Percentiles rank a stretch among this genome's conserved stretches.
Evolutionary conservation across 2,797 vertebrate genomes (phyloP).

Genomic region (Ispidina picta): DNA sequence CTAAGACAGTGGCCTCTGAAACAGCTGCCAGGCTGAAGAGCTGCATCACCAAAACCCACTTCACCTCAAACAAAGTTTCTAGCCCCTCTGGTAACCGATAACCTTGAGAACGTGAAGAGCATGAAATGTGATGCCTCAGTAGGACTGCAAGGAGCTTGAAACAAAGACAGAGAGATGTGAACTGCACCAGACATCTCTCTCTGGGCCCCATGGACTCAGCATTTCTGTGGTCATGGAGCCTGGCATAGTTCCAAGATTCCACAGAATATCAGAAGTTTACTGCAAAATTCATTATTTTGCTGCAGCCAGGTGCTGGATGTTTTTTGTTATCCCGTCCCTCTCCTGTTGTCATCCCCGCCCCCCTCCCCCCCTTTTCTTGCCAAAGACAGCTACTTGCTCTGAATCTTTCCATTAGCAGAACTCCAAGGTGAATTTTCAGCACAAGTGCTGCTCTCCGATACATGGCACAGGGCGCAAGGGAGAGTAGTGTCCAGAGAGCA

Average conservation of each 20-base stretch:
- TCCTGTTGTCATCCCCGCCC: no score
- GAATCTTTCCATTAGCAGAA: background rate
- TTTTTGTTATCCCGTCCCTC: background rate
- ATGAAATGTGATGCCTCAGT: slow-evolving; percentile 46
- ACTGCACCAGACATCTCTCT: slow-evolving; percentile 63
- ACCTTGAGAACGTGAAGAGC: slow-evolving; percentile 61
- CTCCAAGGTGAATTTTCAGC: background rate
- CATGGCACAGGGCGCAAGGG: background rate
- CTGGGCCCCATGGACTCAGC: slow-evolving; percentile 69
- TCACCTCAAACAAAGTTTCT: slow-evolving; percentile 8
- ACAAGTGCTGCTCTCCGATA: fast-evolving
- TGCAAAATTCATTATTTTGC: slow-evolving; percentile 74
- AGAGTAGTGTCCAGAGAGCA: background rate
- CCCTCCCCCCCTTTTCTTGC: background rate
- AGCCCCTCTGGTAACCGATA: slow-evolving; percentile 34
- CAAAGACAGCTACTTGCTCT: background rate
- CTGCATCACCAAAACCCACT: background rate
- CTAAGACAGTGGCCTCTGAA: background rate
- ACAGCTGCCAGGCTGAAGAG: background rate
- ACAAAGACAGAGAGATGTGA: slow-evolving; percentile 62
- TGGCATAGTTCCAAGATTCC: slow-evolving; percentile 67
- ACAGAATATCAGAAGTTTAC: slow-evolving; percentile 63
- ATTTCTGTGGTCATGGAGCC: slow-evolving; percentile 67
- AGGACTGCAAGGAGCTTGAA: slow-evolving; percentile 41
- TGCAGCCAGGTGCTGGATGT: slow-evolving; percentile 62